Evolutionary conservation across 1,140 invertebrate genomes (phyloP).

Genomic region (Campoletis sonorensis): DNA sequence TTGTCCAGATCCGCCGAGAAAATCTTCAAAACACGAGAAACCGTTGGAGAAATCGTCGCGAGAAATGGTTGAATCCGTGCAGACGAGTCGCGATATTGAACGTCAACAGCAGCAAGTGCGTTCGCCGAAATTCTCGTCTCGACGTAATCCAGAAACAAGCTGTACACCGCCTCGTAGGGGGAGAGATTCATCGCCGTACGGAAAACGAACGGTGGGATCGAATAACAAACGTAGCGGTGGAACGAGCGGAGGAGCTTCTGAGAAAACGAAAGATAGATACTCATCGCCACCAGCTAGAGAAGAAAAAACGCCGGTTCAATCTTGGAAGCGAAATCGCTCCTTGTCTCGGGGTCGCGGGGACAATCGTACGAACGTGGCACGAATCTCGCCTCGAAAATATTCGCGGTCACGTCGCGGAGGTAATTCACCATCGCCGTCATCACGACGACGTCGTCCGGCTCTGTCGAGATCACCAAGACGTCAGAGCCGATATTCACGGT

Average conservation of each 20-base stretch:
- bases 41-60: slow-evolving; percentile 54
- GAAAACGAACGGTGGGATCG: neutral
- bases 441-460: slow-evolving; percentile 63
- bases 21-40: slow-evolving; percentile 55
- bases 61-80: slow-evolving; percentile 29
- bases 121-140: slow-evolving; percentile 29
- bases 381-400: slow-evolving; percentile 64
- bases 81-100: slow-evolving; percentile 57
- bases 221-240: slow-evolving; percentile 1
- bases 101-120: slow-evolving; percentile 60
- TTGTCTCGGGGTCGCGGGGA: slow-evolving; percentile 34
- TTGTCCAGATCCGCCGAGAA: slow-evolving; percentile 41
- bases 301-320: neutral
- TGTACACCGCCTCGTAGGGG: slow-evolving; percentile 60
- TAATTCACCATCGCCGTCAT: slow-evolving; percentile 48
- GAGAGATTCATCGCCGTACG: slow-evolving; percentile 57
- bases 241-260: slow-evolving; percentile 15
- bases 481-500: slow-evolving; percentile 65
- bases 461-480: slow-evolving; percentile 64
- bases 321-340: slow-evolving; percentile 44
- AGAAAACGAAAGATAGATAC: slow-evolving; percentile 21
- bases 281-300: slow-evolving; percentile 13
- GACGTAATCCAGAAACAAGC: slow-evolving; percentile 22
- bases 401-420: slow-evolving; percentile 61
- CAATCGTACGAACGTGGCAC: slow-evolving; percentile 27